Evolutionary conservation across 2,888 invertebrate genomes (phyloP).

Genomic region (Darwinula stevensoni): DNA sequence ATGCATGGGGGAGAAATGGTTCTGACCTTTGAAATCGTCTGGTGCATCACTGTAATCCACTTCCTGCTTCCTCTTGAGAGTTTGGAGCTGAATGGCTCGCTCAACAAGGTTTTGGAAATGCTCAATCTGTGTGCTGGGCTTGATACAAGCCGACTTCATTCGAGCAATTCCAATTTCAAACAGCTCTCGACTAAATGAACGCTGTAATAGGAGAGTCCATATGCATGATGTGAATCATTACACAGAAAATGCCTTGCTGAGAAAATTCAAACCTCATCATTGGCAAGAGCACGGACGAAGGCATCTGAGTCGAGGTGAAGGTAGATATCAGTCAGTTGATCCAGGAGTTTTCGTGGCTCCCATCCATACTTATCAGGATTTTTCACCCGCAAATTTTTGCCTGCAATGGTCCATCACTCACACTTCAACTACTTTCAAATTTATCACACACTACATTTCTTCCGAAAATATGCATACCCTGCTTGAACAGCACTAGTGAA

Average conservation of each 20-base stretch:
- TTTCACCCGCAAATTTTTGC: constrained; percentile 42
- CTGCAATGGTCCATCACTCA: too few relatives aligned
- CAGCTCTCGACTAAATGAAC: constrained; percentile 71
- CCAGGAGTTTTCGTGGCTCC: constrained; percentile 72
- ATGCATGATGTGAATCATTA: neutral
- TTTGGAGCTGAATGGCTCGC: constrained; percentile 35
- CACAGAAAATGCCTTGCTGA: too few relatives aligned
- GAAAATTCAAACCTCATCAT: constrained; percentile 51
- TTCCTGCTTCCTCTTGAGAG: constrained; percentile 57
- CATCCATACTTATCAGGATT: constrained; percentile 86
- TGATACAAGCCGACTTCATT: constrained; percentile 50
- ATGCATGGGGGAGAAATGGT: too few relatives aligned
- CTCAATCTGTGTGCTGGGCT: constrained; percentile 52
- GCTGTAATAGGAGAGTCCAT: constrained; percentile 24
- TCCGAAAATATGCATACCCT: too few relatives aligned
- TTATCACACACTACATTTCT: too few relatives aligned
- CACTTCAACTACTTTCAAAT: too few relatives aligned
- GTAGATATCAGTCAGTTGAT: constrained; percentile 84
- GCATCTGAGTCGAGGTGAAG: constrained; percentile 65
- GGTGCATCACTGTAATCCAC: constrained; percentile 85
- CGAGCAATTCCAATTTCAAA: constrained; percentile 67
- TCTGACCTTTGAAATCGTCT: constrained; percentile 67
- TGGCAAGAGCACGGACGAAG: constrained; percentile 70
- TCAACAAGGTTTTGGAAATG: constrained; percentile 46
- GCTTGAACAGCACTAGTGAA: too few relatives aligned